Base-by-base conservation (phyloP, 2,797 vertebrate genomes). In the Leuciscus waleckii region DNA sequence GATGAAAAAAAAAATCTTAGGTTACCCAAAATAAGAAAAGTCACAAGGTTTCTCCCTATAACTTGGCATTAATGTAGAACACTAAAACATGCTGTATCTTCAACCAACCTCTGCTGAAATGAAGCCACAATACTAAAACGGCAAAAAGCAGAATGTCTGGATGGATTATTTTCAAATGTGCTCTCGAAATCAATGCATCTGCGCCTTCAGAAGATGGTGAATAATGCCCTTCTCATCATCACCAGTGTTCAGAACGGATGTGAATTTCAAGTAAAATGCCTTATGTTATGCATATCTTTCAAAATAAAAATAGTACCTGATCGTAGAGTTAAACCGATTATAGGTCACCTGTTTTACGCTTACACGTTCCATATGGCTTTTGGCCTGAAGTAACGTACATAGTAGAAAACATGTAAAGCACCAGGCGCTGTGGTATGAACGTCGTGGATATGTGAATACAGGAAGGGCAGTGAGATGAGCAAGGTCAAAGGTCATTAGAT, bases 381-480 rank as follows among this genome's bases (percentile, higher is more conserved):
- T 85, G 85, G 87, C 87, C 90, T 69, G 41, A 83, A 86, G 73
- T 85, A 82, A 83, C 82, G 43, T 85, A 88, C 77, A 84, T 61
- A 73, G 79, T 88, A 83, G 85, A 88, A 85, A 90, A 86, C 63
- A 79, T 83, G 87, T 85, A 85, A 87, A 90, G 88, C 90, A 89
- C 90, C 88, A 43, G 86, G 88, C 70, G 84, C 68, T 77, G 68
- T 78, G 75, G 76, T 86, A 35, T 84, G 81, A 86, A 87, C 81
- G 71, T 88, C 39, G 37, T 88, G 76, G 68, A 74, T 85, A 85
- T 87, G 85, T 81, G 76, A 81, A 83, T 87, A 89, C 88, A 89
- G 91, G 87, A 89, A 85, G 84, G 90, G 87, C 85, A 89, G 92
- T 91, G 92, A 94, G 93, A 93, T 95, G 94, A 94, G 94, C 92